Base-by-base conservation (phyloP, 2,797 vertebrate species). In the Sphaeramia orbicularis region DNA sequence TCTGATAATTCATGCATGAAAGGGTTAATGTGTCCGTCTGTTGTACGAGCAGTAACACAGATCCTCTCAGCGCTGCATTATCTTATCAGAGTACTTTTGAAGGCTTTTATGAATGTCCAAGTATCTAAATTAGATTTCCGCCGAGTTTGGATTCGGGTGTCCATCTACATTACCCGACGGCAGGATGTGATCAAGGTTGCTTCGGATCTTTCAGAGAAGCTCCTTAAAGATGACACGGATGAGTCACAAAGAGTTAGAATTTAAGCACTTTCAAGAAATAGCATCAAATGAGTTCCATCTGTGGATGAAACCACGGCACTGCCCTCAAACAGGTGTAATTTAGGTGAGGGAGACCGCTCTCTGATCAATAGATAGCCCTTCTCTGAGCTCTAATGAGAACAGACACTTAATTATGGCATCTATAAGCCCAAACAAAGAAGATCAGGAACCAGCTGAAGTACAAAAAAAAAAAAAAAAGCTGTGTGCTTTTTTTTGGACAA, bases 381-480 rank as follows among this genome's bases (percentile, higher is more conserved):
- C 69, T 73, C 72, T 41, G 32, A 14, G 55, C 42, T 49, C 51
- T 67, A 72, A 84, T 27, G 4, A 65, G 51, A 70, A 56, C 47
- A 50, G 79, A 76, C 71, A 78, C 64, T 56, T 80, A 63, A 76
- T 82, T 75, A 85, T 27, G 43, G 49, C 10, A 3, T 62, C 56
- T 60, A 59, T 67, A 65, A 49, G 30, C 50, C 50, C 15, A 15
- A 69, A 70, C 53, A 65, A 62, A 60, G 45, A 51, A 24, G 42
- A 75, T 78, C 15, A 64, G 15, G 21, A 19, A 14, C 11, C 21
- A 41, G 65, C 38, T 58, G 38, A 36, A 50, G 50, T 37, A 68
- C 10, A 74, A 37, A 14, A 27, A 61, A n/a, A n/a, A n/a, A n/a
- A n/a, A n/a, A n/a, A n/a, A n/a, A n/a, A n/a, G n/a, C n/a, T n/a